Conservation (phyloP, 92 coral and sea anemone species). For the Meandrina meandrites region DNA sequence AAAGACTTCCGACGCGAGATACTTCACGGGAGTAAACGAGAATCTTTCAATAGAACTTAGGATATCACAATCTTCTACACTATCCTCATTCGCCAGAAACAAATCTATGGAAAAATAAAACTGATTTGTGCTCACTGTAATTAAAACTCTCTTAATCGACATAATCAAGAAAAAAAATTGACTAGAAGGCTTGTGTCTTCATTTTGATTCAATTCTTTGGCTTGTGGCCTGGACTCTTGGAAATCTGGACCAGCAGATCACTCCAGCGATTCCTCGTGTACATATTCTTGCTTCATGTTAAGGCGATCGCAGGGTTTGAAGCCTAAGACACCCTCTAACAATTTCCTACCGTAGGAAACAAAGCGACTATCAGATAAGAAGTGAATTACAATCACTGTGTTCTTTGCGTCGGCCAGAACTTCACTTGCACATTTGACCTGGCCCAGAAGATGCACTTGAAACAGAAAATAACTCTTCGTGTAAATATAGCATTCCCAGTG, state of each 20-base stretch:
- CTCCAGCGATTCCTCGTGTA: slow-evolving; percentile 32
- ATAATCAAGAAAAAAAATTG: background rate
- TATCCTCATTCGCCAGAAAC: background rate
- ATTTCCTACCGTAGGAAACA: slow-evolving; percentile 35
- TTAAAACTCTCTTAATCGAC: background rate
- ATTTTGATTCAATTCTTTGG: background rate
- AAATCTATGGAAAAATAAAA: background rate
- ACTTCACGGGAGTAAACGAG: no score
- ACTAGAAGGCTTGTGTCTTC: background rate
- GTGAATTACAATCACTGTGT: slow-evolving; percentile 22
- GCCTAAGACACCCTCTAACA: slow-evolving; percentile 27
- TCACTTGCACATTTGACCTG: slow-evolving; percentile 35
- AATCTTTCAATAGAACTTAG: no score
- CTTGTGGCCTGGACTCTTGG: background rate
- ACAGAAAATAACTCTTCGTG: slow-evolving; percentile 72
- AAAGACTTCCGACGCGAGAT: no score
- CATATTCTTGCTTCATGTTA: slow-evolving; percentile 35
- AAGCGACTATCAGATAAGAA: slow-evolving; percentile 39
- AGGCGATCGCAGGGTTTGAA: slow-evolving; percentile 36
- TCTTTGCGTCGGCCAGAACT: slow-evolving; percentile 15
- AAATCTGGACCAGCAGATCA: background rate
- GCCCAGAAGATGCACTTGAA: slow-evolving; percentile 65
- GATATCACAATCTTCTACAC: no score
- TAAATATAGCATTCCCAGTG: slow-evolving; percentile 93
- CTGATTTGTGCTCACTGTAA: background rate